Conservation (phyloP, 2,797 vertebrate genomes). For the Hyperoplus lanceolatus region DNA sequence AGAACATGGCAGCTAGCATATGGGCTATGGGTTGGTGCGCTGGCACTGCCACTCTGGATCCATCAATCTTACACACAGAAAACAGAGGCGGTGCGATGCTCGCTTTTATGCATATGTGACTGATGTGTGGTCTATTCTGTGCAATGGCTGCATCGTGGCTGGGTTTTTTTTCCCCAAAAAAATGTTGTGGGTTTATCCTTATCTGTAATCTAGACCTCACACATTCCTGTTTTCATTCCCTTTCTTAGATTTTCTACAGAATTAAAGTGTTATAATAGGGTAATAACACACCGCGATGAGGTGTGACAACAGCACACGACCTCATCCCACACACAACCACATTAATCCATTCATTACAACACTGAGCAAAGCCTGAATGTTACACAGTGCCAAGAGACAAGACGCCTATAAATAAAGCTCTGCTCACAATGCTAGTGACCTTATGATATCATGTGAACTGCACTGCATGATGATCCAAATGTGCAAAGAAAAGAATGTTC, state of each 20-base stretch:
- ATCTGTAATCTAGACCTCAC: conserved; percentile 1
- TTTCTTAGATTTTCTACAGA: not conserved
- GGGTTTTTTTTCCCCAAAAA: not conserved
- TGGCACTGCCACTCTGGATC: conserved; percentile 78
- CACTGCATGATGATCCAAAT: conserved; percentile 74
- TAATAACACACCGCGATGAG: conserved; percentile 13
- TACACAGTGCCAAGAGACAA: conserved; percentile 56
- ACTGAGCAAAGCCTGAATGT: conserved; percentile 26
- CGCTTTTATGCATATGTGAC: conserved; percentile 33
- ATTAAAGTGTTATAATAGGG: not conserved
- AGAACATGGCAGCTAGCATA: conserved; percentile 81
- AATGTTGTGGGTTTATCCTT: conserved; percentile 17
- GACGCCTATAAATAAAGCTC: conserved; percentile 67
- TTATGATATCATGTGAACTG: conserved; percentile 79
- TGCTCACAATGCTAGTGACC: conserved; percentile 67
- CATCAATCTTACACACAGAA: conserved; percentile 72
- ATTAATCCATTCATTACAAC: conserved; percentile 23
- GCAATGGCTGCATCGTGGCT: conserved; percentile 11
- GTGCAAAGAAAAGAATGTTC: conserved; percentile 75
- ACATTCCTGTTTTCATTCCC: not conserved
- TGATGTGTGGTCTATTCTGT: conserved; percentile 29
- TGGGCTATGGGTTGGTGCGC: conserved; percentile 70
- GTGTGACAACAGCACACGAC: not conserved
- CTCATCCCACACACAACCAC: not conserved
- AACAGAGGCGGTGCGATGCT: conserved; percentile 21